A percentile compares a stretch with the other conserved stretches of the same genome.
phyloP scores from a whole-genome alignment of 2,888 invertebrate species.

The Synanthedon andrenaeformis region DNA sequence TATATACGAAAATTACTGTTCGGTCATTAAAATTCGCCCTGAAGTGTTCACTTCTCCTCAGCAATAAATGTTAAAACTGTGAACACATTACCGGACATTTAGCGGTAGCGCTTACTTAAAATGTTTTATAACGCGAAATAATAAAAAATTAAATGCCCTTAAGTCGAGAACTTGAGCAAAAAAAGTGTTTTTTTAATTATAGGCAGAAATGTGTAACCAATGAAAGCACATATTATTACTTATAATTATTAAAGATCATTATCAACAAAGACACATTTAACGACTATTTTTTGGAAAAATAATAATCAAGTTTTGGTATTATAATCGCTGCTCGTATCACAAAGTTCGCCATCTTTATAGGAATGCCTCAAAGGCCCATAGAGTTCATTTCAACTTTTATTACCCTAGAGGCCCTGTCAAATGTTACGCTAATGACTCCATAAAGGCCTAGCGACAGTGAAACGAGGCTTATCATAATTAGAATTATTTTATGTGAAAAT shows the following conservation, averaged over 20 bases:
- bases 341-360: background rate
- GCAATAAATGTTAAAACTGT: background rate
- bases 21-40: background rate
- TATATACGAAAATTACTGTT: background rate
- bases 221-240: no score
- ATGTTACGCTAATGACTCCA: slow-evolving; percentile 14
- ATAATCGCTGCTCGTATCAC: background rate
- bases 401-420: slow-evolving; percentile 7
- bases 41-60: background rate
- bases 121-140: no score
- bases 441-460: slow-evolving; percentile 7
- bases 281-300: no score
- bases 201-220: no score
- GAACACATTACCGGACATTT: background rate
- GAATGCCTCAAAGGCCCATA: background rate
- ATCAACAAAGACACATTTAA: no score
- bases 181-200: no score
- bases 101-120: background rate
- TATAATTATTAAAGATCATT: no score
- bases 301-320: background rate
- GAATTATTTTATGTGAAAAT: background rate
- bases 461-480: background rate
- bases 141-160: no score
- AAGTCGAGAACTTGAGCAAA: no score
- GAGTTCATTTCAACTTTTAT: background rate